These are phyloP conservation scores for Drosophila tani DNA, from an alignment of 1,140 invertebrate genomes.

Conservation along the genomic window DNA sequence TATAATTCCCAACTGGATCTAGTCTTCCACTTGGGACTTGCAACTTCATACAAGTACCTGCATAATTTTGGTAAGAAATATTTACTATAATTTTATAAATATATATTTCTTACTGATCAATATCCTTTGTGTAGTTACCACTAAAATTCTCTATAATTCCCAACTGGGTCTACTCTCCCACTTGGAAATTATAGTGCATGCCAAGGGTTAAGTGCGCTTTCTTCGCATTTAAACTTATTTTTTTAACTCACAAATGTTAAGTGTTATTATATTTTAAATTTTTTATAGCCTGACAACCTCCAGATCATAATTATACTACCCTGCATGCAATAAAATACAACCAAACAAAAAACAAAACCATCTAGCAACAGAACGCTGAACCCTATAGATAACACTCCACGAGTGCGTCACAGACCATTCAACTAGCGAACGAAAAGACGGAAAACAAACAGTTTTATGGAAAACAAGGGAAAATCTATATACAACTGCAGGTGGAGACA, in stretches of 20 bases:
- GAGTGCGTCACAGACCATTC: constrained; percentile 47
- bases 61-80: no score
- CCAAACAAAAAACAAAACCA: constrained; percentile 11
- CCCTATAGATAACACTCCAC: constrained; percentile 10
- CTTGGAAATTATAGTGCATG: neutral
- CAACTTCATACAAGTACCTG: neutral
- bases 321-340: neutral
- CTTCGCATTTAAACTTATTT: neutral
- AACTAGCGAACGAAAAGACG: neutral
- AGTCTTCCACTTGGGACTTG: no score
- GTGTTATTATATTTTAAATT: neutral
- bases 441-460: neutral
- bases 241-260: neutral
- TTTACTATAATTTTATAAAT: no score
- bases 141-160: no score
- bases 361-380: constrained; percentile 13
- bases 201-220: neutral
- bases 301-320: neutral
- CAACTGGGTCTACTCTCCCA: no score
- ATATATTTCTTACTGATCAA: no score
- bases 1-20: no score
- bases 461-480: constrained; percentile 1
- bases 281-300: neutral
- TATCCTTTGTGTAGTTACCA: no score
- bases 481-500: neutral